Base-by-base conservation (phyloP, 2,888 invertebrate genomes). In the Oxycera nigricornis region DNA sequence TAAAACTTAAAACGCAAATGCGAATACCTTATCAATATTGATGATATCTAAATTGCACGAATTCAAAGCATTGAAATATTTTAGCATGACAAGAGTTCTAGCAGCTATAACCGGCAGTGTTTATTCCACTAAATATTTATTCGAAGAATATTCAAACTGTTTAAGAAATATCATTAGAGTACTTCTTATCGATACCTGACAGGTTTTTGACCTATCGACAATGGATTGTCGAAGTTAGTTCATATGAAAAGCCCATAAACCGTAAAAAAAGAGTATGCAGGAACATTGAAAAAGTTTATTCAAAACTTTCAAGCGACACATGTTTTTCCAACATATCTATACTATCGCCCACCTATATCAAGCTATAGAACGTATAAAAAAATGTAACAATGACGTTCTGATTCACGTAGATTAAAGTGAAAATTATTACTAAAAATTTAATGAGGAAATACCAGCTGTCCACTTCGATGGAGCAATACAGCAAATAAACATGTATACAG, bases 381-480 rank as follows among this genome's bases (percentile, higher is more conserved):
- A 62, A 62, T n/a, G n/a, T n/a, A n/a, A n/a, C n/a, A n/a, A n/a
- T 14, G 28, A 62, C 28, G 14, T 76, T 70, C n/a, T 68, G 17
- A 73, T 17, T 39, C 26, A 52, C 31, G 20, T 11, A 26, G 22
- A 52, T 35, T 39, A 74, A n/a, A 67, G 50, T 72, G 55, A 73
- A 41, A 35, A 67, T 14, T 70, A 35, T 35, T 22, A 30, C 17
- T 61, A 9, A 2, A 72, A 72, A 11, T 61, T 65, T 20, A 24
- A 72, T 28, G 62, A 62, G 28, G 62, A 62, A 62, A 62, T 62
- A 28, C 62, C 26, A 62, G 26, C 14, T 24, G 22, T 62, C 28
- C 62, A 62, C 30, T 62, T 62, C 30, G 62, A 31, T 62, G 62
- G 30, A 62, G 26, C 2, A 28, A 62, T 20, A 14, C 26, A 62